A percentile compares a stretch with the other conserved stretches of the same genome.
Conservation (phyloP, 2,113 vertebrate species). For the Xyrauchen texanus region DNA sequence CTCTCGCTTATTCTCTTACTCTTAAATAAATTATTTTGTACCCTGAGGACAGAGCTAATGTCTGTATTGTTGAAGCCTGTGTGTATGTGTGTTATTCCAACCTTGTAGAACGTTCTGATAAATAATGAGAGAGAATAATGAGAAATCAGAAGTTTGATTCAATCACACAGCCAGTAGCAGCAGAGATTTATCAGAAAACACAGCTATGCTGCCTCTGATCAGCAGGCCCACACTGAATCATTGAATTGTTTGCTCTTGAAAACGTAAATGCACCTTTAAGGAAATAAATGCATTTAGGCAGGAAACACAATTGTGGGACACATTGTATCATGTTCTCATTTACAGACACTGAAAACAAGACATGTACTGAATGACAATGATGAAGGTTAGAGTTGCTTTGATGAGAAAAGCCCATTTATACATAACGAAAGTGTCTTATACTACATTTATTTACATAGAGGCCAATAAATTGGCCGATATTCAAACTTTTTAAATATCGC, state of each 20-base stretch:
- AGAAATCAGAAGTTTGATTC: slow-evolving; percentile 14
- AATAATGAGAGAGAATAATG: slow-evolving; percentile 18
- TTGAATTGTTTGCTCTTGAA: not conserved
- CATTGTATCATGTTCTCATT: too few relatives aligned
- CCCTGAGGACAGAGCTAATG: not conserved
- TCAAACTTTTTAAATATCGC: too few relatives aligned
- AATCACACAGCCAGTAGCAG: not conserved
- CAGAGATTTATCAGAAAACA: slow-evolving; percentile 6
- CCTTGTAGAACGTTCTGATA: slow-evolving; percentile 1
- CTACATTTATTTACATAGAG: too few relatives aligned
- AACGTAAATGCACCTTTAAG: too few relatives aligned
- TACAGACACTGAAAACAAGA: too few relatives aligned
- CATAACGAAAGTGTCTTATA: too few relatives aligned
- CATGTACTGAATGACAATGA: too few relatives aligned
- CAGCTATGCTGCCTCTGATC: not conserved
- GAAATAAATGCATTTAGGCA: too few relatives aligned
- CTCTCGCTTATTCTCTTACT: not conserved
- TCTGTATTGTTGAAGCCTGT: slow-evolving; percentile 12
- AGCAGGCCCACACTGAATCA: not conserved
- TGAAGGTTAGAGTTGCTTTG: too few relatives aligned
- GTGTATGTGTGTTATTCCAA: not conserved
- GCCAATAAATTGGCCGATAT: too few relatives aligned
- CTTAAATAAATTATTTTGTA: slow-evolving; percentile 9
- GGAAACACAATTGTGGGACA: too few relatives aligned
- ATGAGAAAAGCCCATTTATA: too few relatives aligned